phyloP scores from a whole-genome alignment of 2,113 vertebrate species.

The Ariopsis seemanni region DNA sequence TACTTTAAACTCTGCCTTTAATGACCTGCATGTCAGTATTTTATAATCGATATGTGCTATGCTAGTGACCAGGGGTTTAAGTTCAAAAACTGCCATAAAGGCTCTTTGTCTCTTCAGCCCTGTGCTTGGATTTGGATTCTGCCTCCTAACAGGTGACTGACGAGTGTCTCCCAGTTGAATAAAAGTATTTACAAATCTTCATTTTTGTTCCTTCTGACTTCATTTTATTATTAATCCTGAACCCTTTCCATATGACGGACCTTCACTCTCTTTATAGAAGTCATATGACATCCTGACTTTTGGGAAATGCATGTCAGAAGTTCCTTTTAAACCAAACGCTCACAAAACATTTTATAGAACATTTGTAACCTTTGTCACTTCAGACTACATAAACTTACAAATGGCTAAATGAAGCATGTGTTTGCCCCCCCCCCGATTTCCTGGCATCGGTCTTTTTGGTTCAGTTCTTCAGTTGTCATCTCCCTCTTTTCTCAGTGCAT shows the following conservation, averaged over 20 bases:
- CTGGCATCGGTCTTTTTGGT: background rate
- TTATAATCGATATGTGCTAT: background rate
- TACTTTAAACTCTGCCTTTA: background rate
- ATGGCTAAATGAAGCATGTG: background rate
- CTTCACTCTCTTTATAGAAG: constrained; percentile 4
- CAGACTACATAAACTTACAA: background rate
- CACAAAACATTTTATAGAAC: background rate
- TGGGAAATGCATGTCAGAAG: background rate
- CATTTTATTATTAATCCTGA: background rate
- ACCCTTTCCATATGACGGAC: background rate
- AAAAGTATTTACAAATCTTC: background rate
- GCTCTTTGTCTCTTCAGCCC: background rate
- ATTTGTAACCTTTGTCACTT: background rate
- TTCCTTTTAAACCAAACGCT: background rate
- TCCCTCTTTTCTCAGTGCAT: constrained; percentile 45
- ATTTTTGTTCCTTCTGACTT: background rate
- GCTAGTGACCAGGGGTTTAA: background rate
- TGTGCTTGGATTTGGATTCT: background rate
- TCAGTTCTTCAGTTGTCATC: background rate
- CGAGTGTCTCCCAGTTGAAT: background rate
- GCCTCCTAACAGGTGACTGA: background rate
- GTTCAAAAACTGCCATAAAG: background rate
- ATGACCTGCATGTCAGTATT: background rate
- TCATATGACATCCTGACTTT: background rate
- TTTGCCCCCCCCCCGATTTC: background rate